Evolutionary conservation across 1,140 invertebrate species (phyloP).

Genomic region (Himalopsyche phryganea): DNA sequence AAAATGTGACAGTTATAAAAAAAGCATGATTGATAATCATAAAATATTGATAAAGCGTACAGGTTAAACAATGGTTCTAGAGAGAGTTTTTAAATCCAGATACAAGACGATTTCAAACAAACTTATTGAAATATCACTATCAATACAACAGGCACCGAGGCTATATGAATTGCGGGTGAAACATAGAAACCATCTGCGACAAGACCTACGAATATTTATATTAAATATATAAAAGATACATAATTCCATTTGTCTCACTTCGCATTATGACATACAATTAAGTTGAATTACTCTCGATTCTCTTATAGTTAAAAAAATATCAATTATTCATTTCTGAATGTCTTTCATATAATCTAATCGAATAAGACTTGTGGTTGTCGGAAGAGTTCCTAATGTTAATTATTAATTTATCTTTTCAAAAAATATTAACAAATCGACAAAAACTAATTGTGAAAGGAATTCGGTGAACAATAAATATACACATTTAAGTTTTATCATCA

Average conservation of each 20-base stretch:
- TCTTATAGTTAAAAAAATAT: constrained; percentile 32
- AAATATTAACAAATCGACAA: constrained; percentile 2
- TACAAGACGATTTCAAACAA: no score
- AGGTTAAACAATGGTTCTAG: no score
- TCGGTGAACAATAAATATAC: neutral
- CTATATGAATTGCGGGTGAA: no score
- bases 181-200: no score
- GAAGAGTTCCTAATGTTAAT: constrained; percentile 17
- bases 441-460: neutral
- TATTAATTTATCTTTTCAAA: constrained; percentile 7
- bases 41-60: no score
- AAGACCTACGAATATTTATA: constrained; percentile 6
- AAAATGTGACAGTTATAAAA: no score
- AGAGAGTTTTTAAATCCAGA: no score
- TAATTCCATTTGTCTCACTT: constrained; percentile 8
- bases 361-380: constrained; percentile 13
- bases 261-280: constrained; percentile 16
- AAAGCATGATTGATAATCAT: no score
- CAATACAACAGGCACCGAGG: no score
- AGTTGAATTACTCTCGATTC: constrained; percentile 13
- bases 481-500: constrained; percentile 6
- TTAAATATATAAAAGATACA: constrained; percentile 12
- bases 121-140: no score
- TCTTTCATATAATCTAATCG: constrained; percentile 28
- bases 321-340: constrained; percentile 13